Conservation (phyloP, 2,113 vertebrate genomes). For the Ascaphus truei region DNA sequence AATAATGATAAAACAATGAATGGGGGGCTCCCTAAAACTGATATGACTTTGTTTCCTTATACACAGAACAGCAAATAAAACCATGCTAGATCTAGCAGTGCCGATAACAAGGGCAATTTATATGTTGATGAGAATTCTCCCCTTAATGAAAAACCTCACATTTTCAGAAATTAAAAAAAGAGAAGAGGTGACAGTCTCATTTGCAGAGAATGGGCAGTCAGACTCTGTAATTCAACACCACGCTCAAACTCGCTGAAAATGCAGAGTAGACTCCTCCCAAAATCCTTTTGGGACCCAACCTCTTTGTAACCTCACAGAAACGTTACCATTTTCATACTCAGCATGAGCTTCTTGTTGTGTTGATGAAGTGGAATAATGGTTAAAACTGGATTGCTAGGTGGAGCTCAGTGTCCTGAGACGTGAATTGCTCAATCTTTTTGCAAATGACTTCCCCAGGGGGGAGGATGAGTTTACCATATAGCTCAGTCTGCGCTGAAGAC, state of each 20-base stretch:
- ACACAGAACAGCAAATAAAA: no score
- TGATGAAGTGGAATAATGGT: not conserved
- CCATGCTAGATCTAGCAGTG: no score
- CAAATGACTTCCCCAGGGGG: conserved; percentile 13
- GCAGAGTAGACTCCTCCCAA: no score
- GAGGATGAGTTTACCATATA: not conserved
- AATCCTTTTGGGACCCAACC: not conserved
- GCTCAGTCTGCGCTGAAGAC: not conserved
- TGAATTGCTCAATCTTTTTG: not conserved
- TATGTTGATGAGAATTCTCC: not conserved
- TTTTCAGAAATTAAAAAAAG: not conserved
- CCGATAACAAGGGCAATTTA: no score
- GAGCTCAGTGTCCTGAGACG: not conserved
- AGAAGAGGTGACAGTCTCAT: not conserved
- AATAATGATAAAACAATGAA: no score
- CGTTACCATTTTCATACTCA: not conserved
- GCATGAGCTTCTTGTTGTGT: not conserved
- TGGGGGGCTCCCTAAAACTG: no score
- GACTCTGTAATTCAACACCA: not conserved
- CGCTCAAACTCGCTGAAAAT: no score
- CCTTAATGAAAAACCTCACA: not conserved
- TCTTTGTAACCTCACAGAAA: not conserved
- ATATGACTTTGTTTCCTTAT: no score
- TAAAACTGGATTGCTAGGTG: not conserved
- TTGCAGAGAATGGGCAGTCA: not conserved